Evolutionary conservation across 2,888 invertebrate species (phyloP).

Genomic region (Parnassius glacialis): DNA sequence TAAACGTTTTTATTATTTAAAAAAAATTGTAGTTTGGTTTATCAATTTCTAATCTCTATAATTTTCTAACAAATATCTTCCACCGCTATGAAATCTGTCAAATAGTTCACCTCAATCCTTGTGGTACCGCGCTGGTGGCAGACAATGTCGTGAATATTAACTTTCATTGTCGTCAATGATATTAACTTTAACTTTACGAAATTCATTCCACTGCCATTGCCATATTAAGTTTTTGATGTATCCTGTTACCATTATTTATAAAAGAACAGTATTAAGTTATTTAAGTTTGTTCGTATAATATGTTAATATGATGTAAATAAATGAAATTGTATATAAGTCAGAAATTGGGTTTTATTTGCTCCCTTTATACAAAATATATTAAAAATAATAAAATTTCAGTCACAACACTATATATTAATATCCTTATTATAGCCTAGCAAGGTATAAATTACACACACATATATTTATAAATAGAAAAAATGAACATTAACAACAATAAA

Average conservation of each 20-base stretch:
- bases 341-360: background rate
- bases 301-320: slow-evolving; percentile 19
- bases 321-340: slow-evolving; percentile 18
- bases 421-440: background rate
- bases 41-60: too few species aligned
- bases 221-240: slow-evolving; percentile 1
- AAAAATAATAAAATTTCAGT: background rate
- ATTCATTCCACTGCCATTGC: background rate
- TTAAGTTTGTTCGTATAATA: slow-evolving; percentile 19
- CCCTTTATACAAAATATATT: background rate
- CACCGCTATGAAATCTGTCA: too few species aligned
- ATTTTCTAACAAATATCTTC: too few species aligned
- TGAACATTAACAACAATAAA: too few species aligned
- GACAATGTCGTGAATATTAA: too few species aligned
- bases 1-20: too few species aligned
- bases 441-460: background rate
- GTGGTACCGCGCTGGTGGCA: too few species aligned
- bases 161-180: too few species aligned
- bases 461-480: background rate
- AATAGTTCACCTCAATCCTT: too few species aligned
- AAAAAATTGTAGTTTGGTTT: too few species aligned
- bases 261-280: slow-evolving; percentile 19
- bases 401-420: background rate
- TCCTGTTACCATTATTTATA: slow-evolving; percentile 13
- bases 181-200: background rate